Evolutionary conservation across 2,113 vertebrate genomes (phyloP), one percentile per base, ranked within the genome.

Genomic region (Apteryx mantelli): DNA sequence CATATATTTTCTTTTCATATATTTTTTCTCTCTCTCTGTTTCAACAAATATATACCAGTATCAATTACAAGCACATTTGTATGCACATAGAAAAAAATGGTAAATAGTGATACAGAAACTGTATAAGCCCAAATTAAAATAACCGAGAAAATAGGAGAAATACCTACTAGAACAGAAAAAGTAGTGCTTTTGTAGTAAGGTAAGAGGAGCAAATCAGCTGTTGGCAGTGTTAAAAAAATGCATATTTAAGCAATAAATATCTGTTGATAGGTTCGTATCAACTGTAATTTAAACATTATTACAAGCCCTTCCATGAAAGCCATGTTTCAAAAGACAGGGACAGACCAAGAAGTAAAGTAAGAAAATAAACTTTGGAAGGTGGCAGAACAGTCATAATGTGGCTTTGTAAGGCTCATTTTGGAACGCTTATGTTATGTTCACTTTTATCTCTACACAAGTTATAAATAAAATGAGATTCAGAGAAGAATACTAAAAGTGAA

Each of bases 301-400:
- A 91, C 48, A 70, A 83, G 73, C 55, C 86, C 32, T 50, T 87
- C 68, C 71, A 76, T 56, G 40, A 76, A 87, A 86, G 70, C 25
- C 50, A 53, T 30, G 32, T 58, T 58, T 58, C 30, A 58, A 58
- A 58, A 55, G 15, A 44, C 17, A 5, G 25, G 50, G 15, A 42
- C 50, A 85, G n/a, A 79, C 14, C 48, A 82, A 89, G 42, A 79
- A 82, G 48, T 56, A 91, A 48, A 53, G 50, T 55, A 74, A 48
- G 74, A 93, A 96, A 94, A 82, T 69, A 85, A 95, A 87, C 66
- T 69, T 65, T n/a, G 38, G 32, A n/a, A 85, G 48, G 24, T 89
- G 53, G 40, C 52, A 73, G 85, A 69, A 73, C 30, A 77, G 53
- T 30, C 66, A 36, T 58, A 48, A 76, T 34, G 13, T 38, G 44